Evolutionary conservation across 2,888 invertebrate genomes (phyloP).

Genomic region (Ditula angustiorana): DNA sequence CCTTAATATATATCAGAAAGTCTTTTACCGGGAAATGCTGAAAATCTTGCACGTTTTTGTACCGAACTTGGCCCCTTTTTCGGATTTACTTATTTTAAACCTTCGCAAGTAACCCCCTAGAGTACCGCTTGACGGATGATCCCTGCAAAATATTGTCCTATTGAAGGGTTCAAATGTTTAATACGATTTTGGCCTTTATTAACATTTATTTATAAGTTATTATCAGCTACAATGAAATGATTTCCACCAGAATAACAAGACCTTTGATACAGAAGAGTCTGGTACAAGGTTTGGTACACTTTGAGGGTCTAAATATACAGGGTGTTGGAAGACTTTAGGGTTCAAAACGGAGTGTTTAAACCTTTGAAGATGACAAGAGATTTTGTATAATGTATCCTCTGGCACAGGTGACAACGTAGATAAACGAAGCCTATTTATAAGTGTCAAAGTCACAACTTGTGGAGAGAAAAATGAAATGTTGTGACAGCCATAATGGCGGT

Average conservation of each 20-base stretch:
- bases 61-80: not conserved
- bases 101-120: conserved; percentile 53
- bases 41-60: not conserved
- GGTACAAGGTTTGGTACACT: not conserved
- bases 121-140: conserved; percentile 51
- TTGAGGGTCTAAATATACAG: conserved; percentile 3
- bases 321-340: conserved; percentile 12
- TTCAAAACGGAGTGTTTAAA: conserved; percentile 37
- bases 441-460: conserved; percentile 59
- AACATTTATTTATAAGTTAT: conserved; percentile 40
- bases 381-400: conserved; percentile 37
- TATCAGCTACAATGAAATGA: conserved; percentile 24
- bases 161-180: conserved; percentile 42
- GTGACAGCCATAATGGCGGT: conserved; percentile 26
- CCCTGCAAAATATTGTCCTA: conserved; percentile 52
- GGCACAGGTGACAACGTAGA: conserved; percentile 59
- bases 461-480: conserved; percentile 42
- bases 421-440: conserved; percentile 69
- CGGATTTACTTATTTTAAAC: conserved; percentile 48
- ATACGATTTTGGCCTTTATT: conserved; percentile 43
- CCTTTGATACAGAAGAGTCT: not conserved
- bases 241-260: conserved; percentile 15
- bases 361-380: conserved; percentile 39
- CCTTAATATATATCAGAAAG: too few relatives aligned
- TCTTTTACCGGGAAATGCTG: too few relatives aligned